Conservation (phyloP, 2,888 invertebrate genomes). For the Ochlodes sylvanus region DNA sequence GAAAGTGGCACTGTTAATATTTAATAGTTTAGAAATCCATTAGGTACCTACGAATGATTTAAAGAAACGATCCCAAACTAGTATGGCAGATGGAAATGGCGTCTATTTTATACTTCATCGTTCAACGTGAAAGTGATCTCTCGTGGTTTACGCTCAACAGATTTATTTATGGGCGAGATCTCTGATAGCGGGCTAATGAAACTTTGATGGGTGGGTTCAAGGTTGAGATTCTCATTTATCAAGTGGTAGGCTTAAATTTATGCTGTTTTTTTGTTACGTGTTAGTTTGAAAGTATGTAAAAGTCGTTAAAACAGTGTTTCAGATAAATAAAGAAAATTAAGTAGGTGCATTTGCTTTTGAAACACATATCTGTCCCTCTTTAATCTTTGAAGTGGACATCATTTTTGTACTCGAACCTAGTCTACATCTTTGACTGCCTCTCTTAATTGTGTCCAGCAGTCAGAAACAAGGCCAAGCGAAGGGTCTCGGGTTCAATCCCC, state of each 20-base stretch:
- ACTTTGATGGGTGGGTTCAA: slow-evolving; percentile 14
- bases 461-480: too few species aligned
- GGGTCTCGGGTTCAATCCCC: too few species aligned
- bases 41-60: slow-evolving; percentile 20
- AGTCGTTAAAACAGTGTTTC: too few species aligned
- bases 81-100: slow-evolving; percentile 32
- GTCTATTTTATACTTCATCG: slow-evolving; percentile 16
- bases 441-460: too few species aligned
- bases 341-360: too few species aligned
- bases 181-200: slow-evolving; percentile 28
- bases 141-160: slow-evolving; percentile 22
- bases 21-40: slow-evolving; percentile 24
- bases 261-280: background rate
- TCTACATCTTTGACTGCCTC: too few species aligned
- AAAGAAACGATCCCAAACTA: slow-evolving; percentile 24
- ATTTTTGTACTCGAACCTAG: too few species aligned
- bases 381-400: too few species aligned
- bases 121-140: slow-evolving; percentile 32
- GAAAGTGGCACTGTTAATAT: slow-evolving; percentile 25
- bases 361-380: too few species aligned
- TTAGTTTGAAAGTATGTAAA: too few species aligned
- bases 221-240: slow-evolving; percentile 8
- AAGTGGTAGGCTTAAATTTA: background rate
- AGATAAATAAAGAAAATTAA: too few species aligned
- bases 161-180: slow-evolving; percentile 31